Percentiles rank a stretch among this genome's conserved stretches.
These are phyloP conservation scores for Sylvilagus bachmani DNA, from an alignment of 2,113 vertebrate genomes.

Conservation along the genomic window DNA sequence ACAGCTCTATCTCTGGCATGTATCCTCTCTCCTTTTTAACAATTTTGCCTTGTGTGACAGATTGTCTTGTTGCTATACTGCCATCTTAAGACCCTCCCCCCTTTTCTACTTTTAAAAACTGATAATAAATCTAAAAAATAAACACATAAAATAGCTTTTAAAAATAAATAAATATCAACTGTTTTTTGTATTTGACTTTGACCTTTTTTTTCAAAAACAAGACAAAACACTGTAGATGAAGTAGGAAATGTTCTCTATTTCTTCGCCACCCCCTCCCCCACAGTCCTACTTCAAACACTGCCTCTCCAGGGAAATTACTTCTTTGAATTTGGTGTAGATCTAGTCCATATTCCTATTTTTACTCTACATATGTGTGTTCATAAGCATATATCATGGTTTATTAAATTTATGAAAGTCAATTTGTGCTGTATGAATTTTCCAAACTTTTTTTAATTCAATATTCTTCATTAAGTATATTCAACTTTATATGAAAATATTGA, in stretches of 20 bases:
- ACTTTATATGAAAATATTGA: constrained; percentile 41
- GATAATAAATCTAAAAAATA: constrained; percentile 14
- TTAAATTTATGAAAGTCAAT: background rate
- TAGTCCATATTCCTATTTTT: background rate
- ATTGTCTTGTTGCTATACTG: too few relatives aligned
- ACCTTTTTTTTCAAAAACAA: background rate
- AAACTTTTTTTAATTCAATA: background rate
- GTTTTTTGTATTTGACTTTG: background rate
- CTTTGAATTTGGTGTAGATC: constrained; percentile 3
- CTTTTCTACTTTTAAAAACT: constrained; percentile 17
- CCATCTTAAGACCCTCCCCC: background rate
- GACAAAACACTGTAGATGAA: background rate
- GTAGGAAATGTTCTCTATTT: background rate
- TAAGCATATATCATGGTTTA: background rate
- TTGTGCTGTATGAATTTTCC: constrained; percentile 20
- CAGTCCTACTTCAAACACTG: background rate
- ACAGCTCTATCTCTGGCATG: too few relatives aligned
- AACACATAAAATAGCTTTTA: background rate
- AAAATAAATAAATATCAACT: background rate
- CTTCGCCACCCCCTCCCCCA: background rate
- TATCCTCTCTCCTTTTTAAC: too few relatives aligned
- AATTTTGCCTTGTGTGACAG: too few relatives aligned
- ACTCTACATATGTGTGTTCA: background rate
- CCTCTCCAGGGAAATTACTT: background rate
- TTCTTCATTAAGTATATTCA: background rate